Conservation (phyloP, 2,888 invertebrate species). For the Calliphora vomitoria region DNA sequence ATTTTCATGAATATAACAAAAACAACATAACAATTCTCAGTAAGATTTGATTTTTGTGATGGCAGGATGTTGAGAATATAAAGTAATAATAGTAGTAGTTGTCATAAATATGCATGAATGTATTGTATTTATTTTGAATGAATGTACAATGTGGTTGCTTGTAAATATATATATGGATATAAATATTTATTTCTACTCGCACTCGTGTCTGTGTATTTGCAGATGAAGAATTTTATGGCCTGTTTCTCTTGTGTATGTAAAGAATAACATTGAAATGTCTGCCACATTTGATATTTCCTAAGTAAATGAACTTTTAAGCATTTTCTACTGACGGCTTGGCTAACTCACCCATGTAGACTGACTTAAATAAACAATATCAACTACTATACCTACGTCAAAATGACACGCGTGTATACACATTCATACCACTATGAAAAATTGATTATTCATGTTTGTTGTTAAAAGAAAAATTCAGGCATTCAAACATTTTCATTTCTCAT, state of each 20-base stretch:
- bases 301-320: constrained; percentile 52
- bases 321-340: neutral
- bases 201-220: too few relatives aligned
- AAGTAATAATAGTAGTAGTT: neutral
- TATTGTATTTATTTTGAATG: neutral
- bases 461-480: neutral
- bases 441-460: neutral
- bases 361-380: neutral
- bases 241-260: neutral
- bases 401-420: neutral
- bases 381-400: neutral
- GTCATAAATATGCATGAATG: neutral
- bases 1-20: neutral
- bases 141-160: neutral
- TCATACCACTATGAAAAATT: neutral
- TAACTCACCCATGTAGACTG: neutral
- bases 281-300: constrained; percentile 45
- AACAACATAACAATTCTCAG: neutral
- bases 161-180: neutral
- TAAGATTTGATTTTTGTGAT: neutral
- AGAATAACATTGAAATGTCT: constrained; percentile 45
- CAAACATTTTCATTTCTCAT: neutral
- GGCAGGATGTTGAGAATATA: constrained; percentile 6
- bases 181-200: neutral
- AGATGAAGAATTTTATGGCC: constrained; percentile 3